Conservation (phyloP, 2,113 vertebrate genomes). For the Hippoglossus stenolepis region DNA sequence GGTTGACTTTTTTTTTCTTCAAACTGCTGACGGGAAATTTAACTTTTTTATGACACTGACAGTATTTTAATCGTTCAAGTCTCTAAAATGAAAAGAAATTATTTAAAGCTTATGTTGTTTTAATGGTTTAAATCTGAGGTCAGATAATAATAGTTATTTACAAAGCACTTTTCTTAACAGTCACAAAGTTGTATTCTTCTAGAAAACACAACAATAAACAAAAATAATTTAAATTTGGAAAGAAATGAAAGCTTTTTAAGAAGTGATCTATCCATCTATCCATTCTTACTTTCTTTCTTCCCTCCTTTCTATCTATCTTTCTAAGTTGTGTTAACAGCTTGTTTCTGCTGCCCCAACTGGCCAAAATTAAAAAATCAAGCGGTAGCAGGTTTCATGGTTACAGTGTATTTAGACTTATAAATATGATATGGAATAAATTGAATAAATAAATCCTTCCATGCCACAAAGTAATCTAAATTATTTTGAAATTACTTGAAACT, state of each 20-base stretch:
- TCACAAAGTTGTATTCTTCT: background rate
- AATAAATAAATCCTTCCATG: too few relatives aligned
- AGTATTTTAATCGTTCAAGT: background rate
- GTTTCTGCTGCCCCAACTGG: conserved; percentile 3
- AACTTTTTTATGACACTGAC: background rate
- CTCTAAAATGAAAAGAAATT: background rate
- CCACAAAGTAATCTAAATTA: too few relatives aligned
- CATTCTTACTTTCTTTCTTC: background rate
- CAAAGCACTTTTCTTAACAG: background rate
- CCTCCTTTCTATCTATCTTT: too few relatives aligned
- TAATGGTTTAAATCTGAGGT: background rate
- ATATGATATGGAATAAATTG: too few relatives aligned
- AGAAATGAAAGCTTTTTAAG: too few relatives aligned
- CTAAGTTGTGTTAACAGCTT: background rate
- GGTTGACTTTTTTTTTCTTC: background rate
- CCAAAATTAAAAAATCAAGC: background rate
- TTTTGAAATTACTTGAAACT: too few relatives aligned
- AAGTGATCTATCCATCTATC: too few relatives aligned
- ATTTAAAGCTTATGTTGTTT: background rate
- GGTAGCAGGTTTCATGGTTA: background rate
- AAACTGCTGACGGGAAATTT: background rate
- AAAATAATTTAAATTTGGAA: too few relatives aligned
- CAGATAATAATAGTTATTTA: background rate
- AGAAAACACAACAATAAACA: too few relatives aligned
- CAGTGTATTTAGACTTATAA: too few relatives aligned